These are phyloP conservation scores for Acanthacorydalis orientalis DNA, from an alignment of 2,888 invertebrate genomes.

Conservation along the genomic window DNA sequence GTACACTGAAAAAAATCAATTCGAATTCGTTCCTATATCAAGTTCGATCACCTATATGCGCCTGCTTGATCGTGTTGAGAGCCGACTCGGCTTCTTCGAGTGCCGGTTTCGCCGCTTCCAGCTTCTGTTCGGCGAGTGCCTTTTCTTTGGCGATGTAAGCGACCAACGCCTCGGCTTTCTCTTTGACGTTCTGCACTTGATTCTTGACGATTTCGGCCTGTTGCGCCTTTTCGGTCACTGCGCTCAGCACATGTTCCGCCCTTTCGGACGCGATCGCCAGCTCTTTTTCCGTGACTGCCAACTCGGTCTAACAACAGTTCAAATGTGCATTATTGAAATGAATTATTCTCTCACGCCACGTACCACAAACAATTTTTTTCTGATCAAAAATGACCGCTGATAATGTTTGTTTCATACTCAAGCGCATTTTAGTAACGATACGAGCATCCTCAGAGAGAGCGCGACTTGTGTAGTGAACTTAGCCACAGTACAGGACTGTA, in stretches of 20 bases:
- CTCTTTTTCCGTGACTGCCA: constrained; percentile 90
- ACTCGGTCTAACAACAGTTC: constrained; percentile 37
- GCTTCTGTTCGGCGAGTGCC: constrained; percentile 74
- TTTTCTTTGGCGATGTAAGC: constrained; percentile 80
- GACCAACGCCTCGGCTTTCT: constrained; percentile 82
- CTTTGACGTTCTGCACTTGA: constrained; percentile 89
- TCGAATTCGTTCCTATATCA: no score
- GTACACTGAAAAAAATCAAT: no score
- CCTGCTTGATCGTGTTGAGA: constrained; percentile 89
- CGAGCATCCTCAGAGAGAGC: no score
- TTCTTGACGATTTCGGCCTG: constrained; percentile 93
- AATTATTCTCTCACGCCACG: no score
- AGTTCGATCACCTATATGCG: constrained; percentile 55
- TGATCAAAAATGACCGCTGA: no score
- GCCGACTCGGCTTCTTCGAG: constrained; percentile 90
- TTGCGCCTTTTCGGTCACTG: constrained; percentile 85
- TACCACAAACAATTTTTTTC: background rate
- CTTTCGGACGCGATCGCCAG: constrained; percentile 82
- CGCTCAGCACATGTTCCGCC: constrained; percentile 71
- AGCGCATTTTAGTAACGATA: no score
- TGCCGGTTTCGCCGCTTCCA: constrained; percentile 92
- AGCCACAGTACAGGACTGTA: no score
- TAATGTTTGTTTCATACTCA: background rate
- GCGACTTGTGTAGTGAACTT: no score
- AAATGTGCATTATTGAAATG: no score